A percentile compares a stretch with the other conserved stretches of the same genome.
Conservation (phyloP, 2,113 vertebrate species). For the Callorhinus ursinus region DNA sequence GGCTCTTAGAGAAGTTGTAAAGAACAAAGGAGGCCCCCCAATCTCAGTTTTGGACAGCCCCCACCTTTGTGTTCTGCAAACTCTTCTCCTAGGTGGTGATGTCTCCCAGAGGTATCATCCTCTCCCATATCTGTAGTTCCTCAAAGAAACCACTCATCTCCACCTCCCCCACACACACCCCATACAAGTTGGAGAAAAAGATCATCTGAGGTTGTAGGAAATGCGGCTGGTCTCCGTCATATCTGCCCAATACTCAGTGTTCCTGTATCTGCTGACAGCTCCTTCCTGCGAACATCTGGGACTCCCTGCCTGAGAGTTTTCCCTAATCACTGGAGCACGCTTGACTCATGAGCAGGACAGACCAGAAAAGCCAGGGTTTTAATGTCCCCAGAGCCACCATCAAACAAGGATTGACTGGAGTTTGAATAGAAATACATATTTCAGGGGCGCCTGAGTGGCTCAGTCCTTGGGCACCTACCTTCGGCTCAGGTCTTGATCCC, state of each 20-base stretch:
- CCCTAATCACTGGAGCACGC: background rate
- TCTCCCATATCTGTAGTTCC: background rate
- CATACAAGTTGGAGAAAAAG: background rate
- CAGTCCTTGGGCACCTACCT: no score
- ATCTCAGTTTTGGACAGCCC: background rate
- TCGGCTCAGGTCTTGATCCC: no score
- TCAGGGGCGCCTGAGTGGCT: no score
- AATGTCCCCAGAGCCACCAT: background rate
- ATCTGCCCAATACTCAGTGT: background rate
- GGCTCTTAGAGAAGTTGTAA: background rate
- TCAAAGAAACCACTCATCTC: background rate
- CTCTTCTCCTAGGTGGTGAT: background rate
- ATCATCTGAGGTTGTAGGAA: slow-evolving; percentile 24
- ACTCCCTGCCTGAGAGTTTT: background rate
- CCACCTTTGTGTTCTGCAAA: background rate
- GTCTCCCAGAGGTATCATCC: background rate
- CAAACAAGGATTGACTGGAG: background rate
- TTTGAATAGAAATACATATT: background rate
- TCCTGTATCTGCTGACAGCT: background rate
- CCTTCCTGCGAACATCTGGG: background rate
- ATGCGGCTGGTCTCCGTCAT: background rate
- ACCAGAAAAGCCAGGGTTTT: background rate
- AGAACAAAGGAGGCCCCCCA: background rate
- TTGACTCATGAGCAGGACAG: background rate
- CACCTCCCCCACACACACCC: background rate